Conservation (phyloP, 2,888 invertebrate genomes). For the Marasmarcha lunaedactyla region DNA sequence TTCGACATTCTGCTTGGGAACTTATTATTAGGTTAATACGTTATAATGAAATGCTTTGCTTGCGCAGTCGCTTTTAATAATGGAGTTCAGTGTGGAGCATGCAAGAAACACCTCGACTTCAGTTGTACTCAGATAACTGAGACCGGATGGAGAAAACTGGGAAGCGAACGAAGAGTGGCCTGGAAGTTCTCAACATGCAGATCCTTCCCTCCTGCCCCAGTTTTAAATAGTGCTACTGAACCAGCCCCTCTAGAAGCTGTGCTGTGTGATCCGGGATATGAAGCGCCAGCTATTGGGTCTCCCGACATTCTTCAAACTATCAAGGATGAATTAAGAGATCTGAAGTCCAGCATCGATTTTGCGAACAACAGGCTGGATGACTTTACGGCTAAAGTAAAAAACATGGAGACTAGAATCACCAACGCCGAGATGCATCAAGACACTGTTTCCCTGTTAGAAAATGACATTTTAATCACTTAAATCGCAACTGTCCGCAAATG, state of each 20-base stretch:
- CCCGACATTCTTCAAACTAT: conserved; percentile 8
- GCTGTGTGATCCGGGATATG: conserved; percentile 14
- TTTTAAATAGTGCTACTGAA: not conserved
- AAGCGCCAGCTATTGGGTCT: conserved; percentile 10
- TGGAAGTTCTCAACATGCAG: conserved; percentile 15
- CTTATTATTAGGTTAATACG: no score
- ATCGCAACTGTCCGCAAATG: conserved; percentile 4
- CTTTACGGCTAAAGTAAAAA: not conserved
- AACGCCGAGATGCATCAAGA: not conserved
- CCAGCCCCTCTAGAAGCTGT: conserved; percentile 10
- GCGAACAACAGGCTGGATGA: conserved; percentile 5
- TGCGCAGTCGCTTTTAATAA: conserved; percentile 9
- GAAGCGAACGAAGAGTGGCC: conserved; percentile 4
- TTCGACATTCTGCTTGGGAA: no score
- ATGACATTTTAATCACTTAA: conserved; percentile 7
- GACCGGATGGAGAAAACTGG: conserved; percentile 10
- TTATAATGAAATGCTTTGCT: conserved; percentile 11
- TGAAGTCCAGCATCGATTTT: conserved; percentile 7
- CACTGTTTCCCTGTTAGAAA: conserved; percentile 4
- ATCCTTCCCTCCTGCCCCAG: conserved; percentile 2
- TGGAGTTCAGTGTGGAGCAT: conserved; percentile 13
- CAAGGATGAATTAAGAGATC: conserved; percentile 10
- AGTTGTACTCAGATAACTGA: conserved; percentile 14
- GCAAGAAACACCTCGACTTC: conserved; percentile 13
- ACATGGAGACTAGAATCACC: not conserved